phyloP scores from a whole-genome alignment of 2,797 vertebrate species.

The Gallinago solitaria region DNA sequence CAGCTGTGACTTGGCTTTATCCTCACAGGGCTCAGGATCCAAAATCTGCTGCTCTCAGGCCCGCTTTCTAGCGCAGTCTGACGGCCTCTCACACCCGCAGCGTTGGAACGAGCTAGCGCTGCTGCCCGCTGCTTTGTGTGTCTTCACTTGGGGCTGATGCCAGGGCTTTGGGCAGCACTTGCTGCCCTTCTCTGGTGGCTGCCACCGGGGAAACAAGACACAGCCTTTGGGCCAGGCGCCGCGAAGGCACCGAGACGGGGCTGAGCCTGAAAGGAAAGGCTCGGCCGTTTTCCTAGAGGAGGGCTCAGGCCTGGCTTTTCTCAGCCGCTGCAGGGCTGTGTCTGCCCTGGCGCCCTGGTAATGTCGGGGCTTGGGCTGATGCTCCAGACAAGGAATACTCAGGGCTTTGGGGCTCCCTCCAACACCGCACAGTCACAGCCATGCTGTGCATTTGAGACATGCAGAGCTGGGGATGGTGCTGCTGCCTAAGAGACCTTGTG shows the following conservation, averaged over 20 bases:
- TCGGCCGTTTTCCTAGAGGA: fast-evolving
- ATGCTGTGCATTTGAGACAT: not conserved
- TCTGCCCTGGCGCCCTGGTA: not conserved
- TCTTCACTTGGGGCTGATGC: not conserved
- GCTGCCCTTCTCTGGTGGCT: not conserved
- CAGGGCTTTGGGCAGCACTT: not conserved
- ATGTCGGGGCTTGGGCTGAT: not conserved
- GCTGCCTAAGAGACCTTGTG: fast-evolving
- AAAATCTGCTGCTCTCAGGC: not conserved
- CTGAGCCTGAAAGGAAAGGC: not conserved
- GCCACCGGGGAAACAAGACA: not conserved
- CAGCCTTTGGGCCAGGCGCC: not conserved
- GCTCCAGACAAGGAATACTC: not conserved
- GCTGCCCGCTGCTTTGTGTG: not conserved
- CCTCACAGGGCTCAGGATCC: not conserved
- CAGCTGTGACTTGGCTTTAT: conserved; percentile 19
- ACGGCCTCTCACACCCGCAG: not conserved
- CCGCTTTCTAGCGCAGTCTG: fast-evolving
- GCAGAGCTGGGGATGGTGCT: not conserved
- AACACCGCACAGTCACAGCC: fast-evolving
- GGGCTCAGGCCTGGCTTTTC: not conserved
- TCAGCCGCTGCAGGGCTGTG: not conserved
- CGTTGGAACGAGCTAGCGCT: not conserved
- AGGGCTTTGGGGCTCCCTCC: not conserved
- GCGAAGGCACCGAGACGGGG: fast-evolving